A percentile compares a stretch with the other conserved stretches of the same genome.
Evolutionary conservation across 2,797 vertebrate genomes (phyloP).

Genomic region (Pteropus rufus): DNA sequence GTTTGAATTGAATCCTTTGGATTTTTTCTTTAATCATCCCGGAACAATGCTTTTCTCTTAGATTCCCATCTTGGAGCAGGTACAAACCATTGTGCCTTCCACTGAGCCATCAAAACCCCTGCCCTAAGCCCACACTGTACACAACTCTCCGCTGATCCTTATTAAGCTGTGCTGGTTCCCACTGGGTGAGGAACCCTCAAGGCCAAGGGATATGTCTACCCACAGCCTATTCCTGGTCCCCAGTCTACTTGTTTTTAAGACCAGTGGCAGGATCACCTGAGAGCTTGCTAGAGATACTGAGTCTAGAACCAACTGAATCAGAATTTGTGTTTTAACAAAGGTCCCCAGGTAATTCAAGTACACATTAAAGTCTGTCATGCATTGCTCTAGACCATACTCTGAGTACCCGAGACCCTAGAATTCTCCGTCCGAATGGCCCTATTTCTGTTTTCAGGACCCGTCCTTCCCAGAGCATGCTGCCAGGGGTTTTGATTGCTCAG

Average conservation of each 20-base stretch:
- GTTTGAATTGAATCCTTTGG: not conserved
- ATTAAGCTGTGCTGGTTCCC: not conserved
- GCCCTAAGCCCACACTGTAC: not conserved
- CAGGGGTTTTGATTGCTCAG: no score
- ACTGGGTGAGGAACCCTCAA: not conserved
- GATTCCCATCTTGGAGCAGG: not conserved
- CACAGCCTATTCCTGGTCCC: not conserved
- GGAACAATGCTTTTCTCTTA: conserved; percentile 35
- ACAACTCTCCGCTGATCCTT: not conserved
- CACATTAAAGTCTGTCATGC: not conserved
- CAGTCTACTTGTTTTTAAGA: not conserved
- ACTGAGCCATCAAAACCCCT: not conserved
- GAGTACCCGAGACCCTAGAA: not conserved
- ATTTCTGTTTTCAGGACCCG: not conserved
- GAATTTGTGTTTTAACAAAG: not conserved
- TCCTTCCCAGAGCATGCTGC: no score
- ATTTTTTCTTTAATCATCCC: conserved; percentile 52
- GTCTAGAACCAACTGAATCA: not conserved
- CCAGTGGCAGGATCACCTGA: not conserved
- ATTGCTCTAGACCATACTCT: not conserved
- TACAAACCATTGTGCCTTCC: not conserved
- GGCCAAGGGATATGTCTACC: not conserved
- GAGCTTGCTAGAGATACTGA: not conserved
- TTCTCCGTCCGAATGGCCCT: not conserved
- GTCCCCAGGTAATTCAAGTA: not conserved